Evolutionary conservation across 2,113 vertebrate species (phyloP).

Genomic region (Tetrao urogallus): DNA sequence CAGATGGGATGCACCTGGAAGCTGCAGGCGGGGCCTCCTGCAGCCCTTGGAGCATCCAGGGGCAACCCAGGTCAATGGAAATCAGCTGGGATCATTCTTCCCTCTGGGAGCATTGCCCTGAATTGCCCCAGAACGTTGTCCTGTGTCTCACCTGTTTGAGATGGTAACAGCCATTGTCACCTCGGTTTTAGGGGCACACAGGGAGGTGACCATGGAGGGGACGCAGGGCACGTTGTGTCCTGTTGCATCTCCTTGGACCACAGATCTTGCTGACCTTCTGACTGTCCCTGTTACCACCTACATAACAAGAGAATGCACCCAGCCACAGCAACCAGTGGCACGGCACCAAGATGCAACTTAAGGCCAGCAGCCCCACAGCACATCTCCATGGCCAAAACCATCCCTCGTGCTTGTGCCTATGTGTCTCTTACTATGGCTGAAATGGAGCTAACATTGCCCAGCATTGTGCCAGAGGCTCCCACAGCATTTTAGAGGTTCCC

Average conservation of each 20-base stretch:
- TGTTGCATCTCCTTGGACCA: not conserved
- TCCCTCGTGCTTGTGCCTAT: not conserved
- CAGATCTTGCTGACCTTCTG: not conserved
- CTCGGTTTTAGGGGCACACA: not conserved
- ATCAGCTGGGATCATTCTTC: not conserved
- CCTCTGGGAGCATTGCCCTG: too few species aligned
- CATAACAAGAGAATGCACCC: not conserved
- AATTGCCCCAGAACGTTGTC: not conserved
- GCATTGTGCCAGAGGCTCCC: not conserved
- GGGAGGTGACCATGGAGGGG: not conserved
- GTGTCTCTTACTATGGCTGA: not conserved
- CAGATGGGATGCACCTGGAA: not conserved
- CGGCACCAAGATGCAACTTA: not conserved
- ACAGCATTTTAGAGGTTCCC: not conserved
- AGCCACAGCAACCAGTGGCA: not conserved
- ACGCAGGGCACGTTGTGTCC: not conserved
- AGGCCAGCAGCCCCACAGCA: not conserved
- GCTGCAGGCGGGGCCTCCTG: not conserved
- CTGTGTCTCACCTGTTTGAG: not conserved
- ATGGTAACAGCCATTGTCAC: not conserved
- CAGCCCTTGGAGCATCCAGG: not conserved
- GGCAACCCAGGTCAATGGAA: not conserved
- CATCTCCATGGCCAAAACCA: not conserved
- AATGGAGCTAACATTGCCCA: not conserved
- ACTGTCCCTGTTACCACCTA: not conserved